Percentiles rank a stretch among this genome's conserved stretches.
Evolutionary conservation across 2,113 vertebrate genomes (phyloP).

Genomic region (Cinclus cinclus): DNA sequence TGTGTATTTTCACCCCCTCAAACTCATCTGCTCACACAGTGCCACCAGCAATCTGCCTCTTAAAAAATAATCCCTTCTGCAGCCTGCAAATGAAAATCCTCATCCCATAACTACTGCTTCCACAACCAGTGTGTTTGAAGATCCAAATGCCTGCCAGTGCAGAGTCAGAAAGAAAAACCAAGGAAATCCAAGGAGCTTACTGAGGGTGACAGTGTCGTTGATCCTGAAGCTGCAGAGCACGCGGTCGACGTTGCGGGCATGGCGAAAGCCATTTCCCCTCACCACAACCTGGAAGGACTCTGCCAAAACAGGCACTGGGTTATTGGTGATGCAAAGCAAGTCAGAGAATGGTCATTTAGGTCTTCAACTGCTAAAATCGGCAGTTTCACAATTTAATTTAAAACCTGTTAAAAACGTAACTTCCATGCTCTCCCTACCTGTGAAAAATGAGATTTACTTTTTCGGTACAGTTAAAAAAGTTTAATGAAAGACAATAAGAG

Average conservation of each 20-base stretch:
- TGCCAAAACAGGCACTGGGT: slow-evolving; percentile 33
- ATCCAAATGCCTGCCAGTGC: not conserved
- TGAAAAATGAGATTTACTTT: too few species aligned
- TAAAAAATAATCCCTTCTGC: not conserved
- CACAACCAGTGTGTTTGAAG: fast-evolving
- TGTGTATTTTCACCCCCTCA: not conserved
- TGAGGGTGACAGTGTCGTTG: slow-evolving; percentile 91
- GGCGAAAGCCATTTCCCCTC: slow-evolving; percentile 93
- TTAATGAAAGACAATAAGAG: too few species aligned
- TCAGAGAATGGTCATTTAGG: not conserved
- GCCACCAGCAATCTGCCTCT: not conserved
- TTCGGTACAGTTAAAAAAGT: too few species aligned
- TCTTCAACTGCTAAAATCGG: not conserved
- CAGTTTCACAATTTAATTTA: not conserved
- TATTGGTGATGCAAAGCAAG: not conserved
- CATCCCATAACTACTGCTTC: not conserved
- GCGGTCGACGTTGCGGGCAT: slow-evolving; percentile 88
- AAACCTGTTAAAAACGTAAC: not conserved
- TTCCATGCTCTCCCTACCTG: not conserved
- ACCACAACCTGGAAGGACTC: slow-evolving; percentile 95
- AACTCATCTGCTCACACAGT: not conserved
- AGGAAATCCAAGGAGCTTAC: slow-evolving; percentile 75
- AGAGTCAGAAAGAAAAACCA: not conserved
- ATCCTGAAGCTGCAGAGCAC: slow-evolving; percentile 96
- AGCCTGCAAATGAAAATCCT: not conserved